Conservation (phyloP, 2,888 invertebrate species). For the Ganaspis brasiliensis region DNA sequence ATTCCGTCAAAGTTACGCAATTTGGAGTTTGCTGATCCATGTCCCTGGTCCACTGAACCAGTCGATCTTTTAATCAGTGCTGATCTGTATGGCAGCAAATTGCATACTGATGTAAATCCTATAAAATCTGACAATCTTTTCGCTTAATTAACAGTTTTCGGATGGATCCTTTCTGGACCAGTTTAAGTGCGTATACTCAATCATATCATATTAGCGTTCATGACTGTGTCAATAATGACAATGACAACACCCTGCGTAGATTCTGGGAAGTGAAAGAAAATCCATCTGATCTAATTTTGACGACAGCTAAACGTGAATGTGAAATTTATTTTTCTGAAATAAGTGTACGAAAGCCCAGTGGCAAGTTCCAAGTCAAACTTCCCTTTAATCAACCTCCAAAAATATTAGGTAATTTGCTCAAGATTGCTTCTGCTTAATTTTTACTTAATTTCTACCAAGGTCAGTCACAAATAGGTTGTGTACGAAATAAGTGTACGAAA, state of each 20-base stretch:
- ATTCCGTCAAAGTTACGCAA: not conserved
- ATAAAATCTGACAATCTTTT: not conserved
- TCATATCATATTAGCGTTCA: not conserved
- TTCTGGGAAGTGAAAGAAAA: no score
- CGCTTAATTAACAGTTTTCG: conserved; percentile 28
- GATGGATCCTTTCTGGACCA: no score
- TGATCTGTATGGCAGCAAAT: conserved; percentile 4
- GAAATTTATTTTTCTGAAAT: conserved; percentile 7
- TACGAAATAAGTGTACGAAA: no score
- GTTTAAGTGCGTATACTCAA: not conserved
- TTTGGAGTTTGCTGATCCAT: no score
- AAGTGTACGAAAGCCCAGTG: not conserved
- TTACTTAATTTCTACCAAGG: no score
- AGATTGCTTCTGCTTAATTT: conserved; percentile 13
- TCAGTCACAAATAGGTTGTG: no score
- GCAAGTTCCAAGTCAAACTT: no score
- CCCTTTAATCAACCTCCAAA: no score
- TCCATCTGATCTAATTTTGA: not conserved
- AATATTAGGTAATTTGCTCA: conserved; percentile 34
- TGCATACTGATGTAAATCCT: not conserved
- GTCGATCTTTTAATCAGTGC: conserved; percentile 27
- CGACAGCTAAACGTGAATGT: no score
- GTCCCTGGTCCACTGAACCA: no score
- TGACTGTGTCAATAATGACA: not conserved
- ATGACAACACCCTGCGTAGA: not conserved